These are phyloP conservation scores for Latheticus oryzae DNA, from an alignment of 2,888 invertebrate species.

Conservation along the genomic window DNA sequence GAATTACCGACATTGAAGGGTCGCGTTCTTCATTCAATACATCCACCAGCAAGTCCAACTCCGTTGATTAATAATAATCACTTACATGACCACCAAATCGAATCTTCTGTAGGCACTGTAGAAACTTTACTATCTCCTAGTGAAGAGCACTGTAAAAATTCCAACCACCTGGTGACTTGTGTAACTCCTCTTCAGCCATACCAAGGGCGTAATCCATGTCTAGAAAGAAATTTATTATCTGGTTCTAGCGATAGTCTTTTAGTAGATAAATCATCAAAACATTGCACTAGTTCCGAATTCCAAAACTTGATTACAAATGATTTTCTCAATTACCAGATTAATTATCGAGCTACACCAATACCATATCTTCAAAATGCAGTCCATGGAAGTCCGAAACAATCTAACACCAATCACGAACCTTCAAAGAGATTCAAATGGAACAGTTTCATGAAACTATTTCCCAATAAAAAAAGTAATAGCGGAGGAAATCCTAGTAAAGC, in stretches of 20 bases:
- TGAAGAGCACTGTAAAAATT: conserved; percentile 69
- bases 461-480: conserved; percentile 52
- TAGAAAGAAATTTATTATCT: conserved; percentile 77
- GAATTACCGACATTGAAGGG: conserved; percentile 76
- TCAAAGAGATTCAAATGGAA: conserved; percentile 66
- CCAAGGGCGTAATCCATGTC: conserved; percentile 81
- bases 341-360: conserved; percentile 71
- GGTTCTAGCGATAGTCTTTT: conserved; percentile 71
- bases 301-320: conserved; percentile 68
- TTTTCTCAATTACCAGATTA: conserved; percentile 64
- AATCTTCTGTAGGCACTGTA: conserved; percentile 68
- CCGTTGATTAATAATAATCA: conserved; percentile 64
- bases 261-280: conserved; percentile 75
- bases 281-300: conserved; percentile 66
- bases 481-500: conserved; percentile 59
- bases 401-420: conserved; percentile 58
- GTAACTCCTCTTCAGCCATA: conserved; percentile 78
- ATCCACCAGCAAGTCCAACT: conserved; percentile 62
- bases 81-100: conserved; percentile 61
- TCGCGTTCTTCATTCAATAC: conserved; percentile 60
- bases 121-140: conserved; percentile 73
- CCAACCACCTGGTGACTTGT: conserved; percentile 67
- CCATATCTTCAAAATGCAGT: conserved; percentile 83
- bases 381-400: conserved; percentile 65
- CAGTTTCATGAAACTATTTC: conserved; percentile 67